Evolutionary conservation across 2,888 invertebrate species (phyloP).

Genomic region (Ectropis crepuscularia): DNA sequence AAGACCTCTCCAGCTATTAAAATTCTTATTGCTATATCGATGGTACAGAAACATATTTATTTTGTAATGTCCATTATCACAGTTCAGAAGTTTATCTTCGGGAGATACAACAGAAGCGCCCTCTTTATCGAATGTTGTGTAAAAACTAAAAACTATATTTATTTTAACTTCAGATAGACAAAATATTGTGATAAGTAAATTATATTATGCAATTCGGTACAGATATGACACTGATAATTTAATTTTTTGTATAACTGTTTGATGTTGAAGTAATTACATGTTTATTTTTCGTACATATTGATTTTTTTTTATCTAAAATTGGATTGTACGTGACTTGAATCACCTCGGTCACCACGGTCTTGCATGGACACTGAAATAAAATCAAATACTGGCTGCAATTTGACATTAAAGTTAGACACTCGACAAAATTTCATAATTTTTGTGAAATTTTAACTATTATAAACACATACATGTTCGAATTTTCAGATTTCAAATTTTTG

Average conservation of each 20-base stretch:
- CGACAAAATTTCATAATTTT: too few species aligned
- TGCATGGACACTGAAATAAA: too few species aligned
- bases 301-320: not conserved
- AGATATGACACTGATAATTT: not conserved
- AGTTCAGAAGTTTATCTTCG: constrained; percentile 36
- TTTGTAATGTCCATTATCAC: constrained; percentile 38
- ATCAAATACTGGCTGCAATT: too few species aligned
- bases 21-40: not conserved
- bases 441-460: too few species aligned
- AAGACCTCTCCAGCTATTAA: not conserved
- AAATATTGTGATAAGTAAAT: constrained; percentile 18
- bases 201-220: constrained; percentile 14
- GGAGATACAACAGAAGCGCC: constrained; percentile 18
- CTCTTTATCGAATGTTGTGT: constrained; percentile 33
- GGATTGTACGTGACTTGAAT: too few species aligned
- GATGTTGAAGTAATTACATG: too few species aligned
- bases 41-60: constrained; percentile 36
- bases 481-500: too few species aligned
- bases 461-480: too few species aligned
- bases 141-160: constrained; percentile 20
- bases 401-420: too few species aligned
- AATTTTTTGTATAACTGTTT: too few species aligned
- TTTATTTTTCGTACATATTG: not conserved
- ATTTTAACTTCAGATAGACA: constrained; percentile 24
- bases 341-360: too few species aligned